Evolutionary conservation across 2,113 vertebrate species (phyloP), one percentile per base, ranked within the genome.

Genomic region (Neopipo cinnamomea): DNA sequence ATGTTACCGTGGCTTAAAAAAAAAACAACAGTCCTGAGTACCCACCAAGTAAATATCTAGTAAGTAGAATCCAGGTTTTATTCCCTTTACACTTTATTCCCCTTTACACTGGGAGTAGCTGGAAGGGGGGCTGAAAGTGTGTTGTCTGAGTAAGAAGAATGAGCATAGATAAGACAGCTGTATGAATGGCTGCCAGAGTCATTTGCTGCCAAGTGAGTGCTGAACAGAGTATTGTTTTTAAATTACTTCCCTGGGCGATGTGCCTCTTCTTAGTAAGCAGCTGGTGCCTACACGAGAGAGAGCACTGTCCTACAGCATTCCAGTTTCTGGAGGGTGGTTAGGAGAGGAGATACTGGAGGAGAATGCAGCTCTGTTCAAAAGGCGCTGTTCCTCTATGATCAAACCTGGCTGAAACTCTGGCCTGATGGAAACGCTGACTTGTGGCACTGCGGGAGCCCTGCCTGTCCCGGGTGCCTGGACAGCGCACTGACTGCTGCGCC

Each of bases 281-380:
- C 70, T 53, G 46, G 5, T 55, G 46, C 5, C 53, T 71, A 5
- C 8, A 25, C 67, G 17, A 17, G 10, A 35, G 27, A 2, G 4
- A 17, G 9, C 3, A 0, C 23, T 33, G 2, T 27, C 24, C 66
- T 20, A 39, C 52, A 37, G 76, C 17, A 1, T 1, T 5, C 11
- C 33, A 3, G 13, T 24, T n/a, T 28, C 63, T 28, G 62, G 53
- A 21, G 37, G 3, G 41, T 21, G 28, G 7, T 16, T 15, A 18
- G 61, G 31, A 61, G 35, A 8, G 50, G 33, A 77, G 39, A 30
- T 24, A 1, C 1, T 5, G 49, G 44, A 46, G 67, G 33, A 78
- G n/a, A 66, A 44, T 0, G 11, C 31, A 55, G 16, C 22, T 20
- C 21, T 47, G 19, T 56, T 65, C 30, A 68, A 39, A 11, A 8